phyloP scores from a whole-genome alignment of 2,113 vertebrate species.

The Bubo scandiacus region DNA sequence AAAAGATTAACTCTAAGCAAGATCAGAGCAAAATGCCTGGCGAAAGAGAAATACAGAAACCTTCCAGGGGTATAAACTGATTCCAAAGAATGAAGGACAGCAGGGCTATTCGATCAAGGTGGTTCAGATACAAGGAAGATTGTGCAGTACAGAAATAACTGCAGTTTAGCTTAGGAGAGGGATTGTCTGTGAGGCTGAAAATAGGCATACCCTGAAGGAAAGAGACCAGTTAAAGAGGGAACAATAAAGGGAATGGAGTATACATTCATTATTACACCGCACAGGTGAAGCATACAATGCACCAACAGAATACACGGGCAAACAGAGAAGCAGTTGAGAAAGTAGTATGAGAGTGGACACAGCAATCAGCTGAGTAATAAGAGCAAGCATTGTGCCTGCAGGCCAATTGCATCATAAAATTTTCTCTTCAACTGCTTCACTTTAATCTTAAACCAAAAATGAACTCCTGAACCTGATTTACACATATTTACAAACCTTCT shows the following conservation, averaged over 20 bases:
- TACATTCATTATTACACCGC: background rate
- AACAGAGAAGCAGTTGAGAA: background rate
- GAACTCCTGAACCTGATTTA: background rate
- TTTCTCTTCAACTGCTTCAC: background rate
- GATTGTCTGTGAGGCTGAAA: background rate
- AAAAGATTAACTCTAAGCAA: background rate
- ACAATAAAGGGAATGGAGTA: background rate
- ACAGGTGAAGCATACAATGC: background rate
- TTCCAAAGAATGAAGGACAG: background rate
- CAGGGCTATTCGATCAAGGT: background rate
- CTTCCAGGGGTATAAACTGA: background rate
- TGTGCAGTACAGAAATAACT: background rate
- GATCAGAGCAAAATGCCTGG: background rate
- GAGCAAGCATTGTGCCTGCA: background rate
- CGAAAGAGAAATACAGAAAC: background rate
- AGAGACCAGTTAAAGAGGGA: background rate
- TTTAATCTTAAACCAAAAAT: slow-evolving; percentile 11
- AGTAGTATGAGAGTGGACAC: background rate
- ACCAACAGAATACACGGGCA: background rate
- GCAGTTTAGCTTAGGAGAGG: background rate
- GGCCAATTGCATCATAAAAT: background rate
- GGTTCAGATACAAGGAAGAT: background rate
- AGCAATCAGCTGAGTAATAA: background rate
- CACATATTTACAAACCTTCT: background rate
- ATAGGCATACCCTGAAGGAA: background rate